These are phyloP conservation scores for Odontamblyopus rebecca DNA, from an alignment of 2,797 vertebrate genomes.

Conservation along the genomic window DNA sequence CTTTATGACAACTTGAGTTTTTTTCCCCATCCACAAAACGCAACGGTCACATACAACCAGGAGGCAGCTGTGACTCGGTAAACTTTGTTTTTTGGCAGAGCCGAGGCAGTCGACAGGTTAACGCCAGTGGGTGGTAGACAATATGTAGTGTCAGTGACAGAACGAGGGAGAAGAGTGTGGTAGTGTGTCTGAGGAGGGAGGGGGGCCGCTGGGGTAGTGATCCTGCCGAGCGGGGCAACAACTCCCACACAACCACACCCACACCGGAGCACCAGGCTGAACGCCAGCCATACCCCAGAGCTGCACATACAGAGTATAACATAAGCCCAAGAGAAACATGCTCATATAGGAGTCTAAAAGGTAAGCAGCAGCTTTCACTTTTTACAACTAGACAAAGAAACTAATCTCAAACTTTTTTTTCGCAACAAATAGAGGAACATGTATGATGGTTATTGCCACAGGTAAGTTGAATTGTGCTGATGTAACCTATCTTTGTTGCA, in stretches of 20 bases:
- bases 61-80: slow-evolving; percentile 71
- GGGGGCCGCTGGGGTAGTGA: slow-evolving; percentile 46
- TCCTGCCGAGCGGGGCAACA: slow-evolving; percentile 66
- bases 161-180: slow-evolving; percentile 62
- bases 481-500: not conserved
- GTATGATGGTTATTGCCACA: not conserved
- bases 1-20: slow-evolving; percentile 56
- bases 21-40: slow-evolving; percentile 26
- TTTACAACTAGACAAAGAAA: not conserved
- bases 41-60: slow-evolving; percentile 46
- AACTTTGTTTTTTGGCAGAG: slow-evolving; percentile 67
- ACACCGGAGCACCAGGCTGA: slow-evolving; percentile 61
- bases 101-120: slow-evolving; percentile 70
- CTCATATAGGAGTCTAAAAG: slow-evolving; percentile 27
- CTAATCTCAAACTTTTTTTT: not conserved
- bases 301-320: slow-evolving; percentile 30
- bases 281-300: slow-evolving; percentile 62
- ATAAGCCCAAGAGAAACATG: slow-evolving; percentile 24
- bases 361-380: slow-evolving; percentile 24
- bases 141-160: slow-evolving; percentile 77
- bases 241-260: slow-evolving; percentile 76
- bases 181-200: slow-evolving; percentile 14
- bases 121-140: slow-evolving; percentile 77
- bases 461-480: not conserved
- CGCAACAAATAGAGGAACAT: not conserved